Percentiles rank a stretch among this genome's conserved stretches.
Conservation (phyloP, 1,140 invertebrate genomes). For the Octopus bimaculoides region DNA sequence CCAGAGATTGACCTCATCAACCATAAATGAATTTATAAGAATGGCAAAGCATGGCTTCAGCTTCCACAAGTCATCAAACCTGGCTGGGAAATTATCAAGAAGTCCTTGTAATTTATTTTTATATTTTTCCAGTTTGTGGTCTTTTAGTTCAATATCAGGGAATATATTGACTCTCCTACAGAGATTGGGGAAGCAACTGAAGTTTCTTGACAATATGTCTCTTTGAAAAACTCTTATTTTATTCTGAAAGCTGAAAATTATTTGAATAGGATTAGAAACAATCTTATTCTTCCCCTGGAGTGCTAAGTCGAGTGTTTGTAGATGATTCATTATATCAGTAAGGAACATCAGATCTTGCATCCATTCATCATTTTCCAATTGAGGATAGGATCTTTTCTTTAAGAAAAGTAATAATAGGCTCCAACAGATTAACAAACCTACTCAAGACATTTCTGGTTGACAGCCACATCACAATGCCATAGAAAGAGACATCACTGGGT, state of each 20-base stretch:
- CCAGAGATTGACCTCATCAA: neutral
- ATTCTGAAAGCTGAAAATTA: constrained; percentile 1
- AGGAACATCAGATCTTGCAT: constrained; percentile 10
- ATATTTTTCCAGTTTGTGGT: neutral
- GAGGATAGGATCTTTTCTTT: constrained; percentile 1
- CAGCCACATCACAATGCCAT: neutral
- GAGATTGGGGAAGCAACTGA: constrained; percentile 5
- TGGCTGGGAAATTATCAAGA: neutral
- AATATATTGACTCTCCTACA: neutral
- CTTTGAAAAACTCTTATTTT: neutral
- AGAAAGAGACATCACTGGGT: constrained; percentile 2
- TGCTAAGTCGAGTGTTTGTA: constrained; percentile 1
- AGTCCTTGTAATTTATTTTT: neutral
- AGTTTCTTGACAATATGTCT: constrained; percentile 10
- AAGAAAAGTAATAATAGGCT: neutral
- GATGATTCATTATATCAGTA: constrained; percentile 10
- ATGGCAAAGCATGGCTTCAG: neutral
- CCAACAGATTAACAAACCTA: constrained; percentile 5
- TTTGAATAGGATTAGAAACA: neutral
- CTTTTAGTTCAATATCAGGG: neutral
- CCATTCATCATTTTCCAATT: constrained; percentile 1
- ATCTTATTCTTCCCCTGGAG: neutral
- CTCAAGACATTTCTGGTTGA: constrained; percentile 2
- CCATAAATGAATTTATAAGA: constrained; percentile 9
- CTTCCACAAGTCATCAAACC: neutral